A percentile compares a stretch with the other conserved stretches of the same genome.
phyloP scores from a whole-genome alignment of 30 jellyfish, hydroid and myxozoan genomes.

The Phacellophora camtschatica region DNA sequence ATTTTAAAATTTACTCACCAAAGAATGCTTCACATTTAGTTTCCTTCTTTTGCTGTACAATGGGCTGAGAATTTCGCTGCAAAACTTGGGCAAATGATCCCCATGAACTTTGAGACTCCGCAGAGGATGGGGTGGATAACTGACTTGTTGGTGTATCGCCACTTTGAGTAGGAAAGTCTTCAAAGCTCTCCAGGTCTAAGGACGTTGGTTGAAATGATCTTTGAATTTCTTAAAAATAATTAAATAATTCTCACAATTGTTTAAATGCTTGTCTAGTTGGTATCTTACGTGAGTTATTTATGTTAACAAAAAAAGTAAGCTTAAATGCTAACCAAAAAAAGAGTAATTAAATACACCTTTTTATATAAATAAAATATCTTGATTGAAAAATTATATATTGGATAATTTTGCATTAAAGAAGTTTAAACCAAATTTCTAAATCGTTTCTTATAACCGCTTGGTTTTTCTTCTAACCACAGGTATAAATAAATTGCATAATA shows the following conservation, averaged over 20 bases:
- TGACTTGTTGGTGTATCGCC: slow-evolving; percentile 4
- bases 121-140: not conserved
- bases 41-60: too few species aligned
- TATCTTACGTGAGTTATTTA: too few species aligned
- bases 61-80: slow-evolving; percentile 13
- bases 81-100: slow-evolving; percentile 60
- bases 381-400: too few species aligned
- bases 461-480: not conserved
- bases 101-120: slow-evolving; percentile 18
- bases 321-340: too few species aligned
- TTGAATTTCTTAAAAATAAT: too few species aligned
- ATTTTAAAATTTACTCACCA: too few species aligned
- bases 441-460: not conserved
- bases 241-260: too few species aligned
- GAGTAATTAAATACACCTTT: not conserved
- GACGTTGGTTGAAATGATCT: too few species aligned
- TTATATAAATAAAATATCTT: not conserved
- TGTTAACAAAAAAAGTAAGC: too few species aligned
- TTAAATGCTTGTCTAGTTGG: too few species aligned
- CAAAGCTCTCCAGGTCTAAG: slow-evolving; percentile 44
- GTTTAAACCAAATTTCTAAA: not conserved
- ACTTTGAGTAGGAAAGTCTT: slow-evolving; percentile 58
- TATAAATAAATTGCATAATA: not conserved
- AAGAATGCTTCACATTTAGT: too few species aligned
- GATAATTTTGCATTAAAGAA: too few species aligned